Percentiles rank a stretch among this genome's conserved stretches.
Conservation (phyloP, 2,113 vertebrate genomes). For the Heptranchias perlo region DNA sequence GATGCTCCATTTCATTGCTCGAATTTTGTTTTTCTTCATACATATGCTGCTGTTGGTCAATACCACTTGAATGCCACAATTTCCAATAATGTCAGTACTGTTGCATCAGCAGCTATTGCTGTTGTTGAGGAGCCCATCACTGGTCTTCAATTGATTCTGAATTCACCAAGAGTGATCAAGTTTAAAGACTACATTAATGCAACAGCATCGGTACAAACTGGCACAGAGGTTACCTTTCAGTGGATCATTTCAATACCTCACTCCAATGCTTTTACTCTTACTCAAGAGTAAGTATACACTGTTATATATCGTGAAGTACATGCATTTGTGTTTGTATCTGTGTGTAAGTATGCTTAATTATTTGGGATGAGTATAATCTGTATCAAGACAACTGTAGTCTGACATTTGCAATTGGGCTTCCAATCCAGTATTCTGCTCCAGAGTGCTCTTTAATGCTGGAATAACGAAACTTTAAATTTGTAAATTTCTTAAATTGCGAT, state of each 20-base stretch:
- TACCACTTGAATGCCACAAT: neutral
- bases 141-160: neutral
- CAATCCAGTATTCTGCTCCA: neutral
- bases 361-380: neutral
- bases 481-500: neutral
- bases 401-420: neutral
- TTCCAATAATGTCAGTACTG: neutral
- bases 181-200: neutral
- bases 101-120: neutral
- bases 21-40: constrained; percentile 26
- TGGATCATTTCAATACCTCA: neutral
- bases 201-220: neutral
- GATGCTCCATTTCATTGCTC: neutral
- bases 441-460: neutral
- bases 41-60: neutral
- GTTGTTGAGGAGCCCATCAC: neutral
- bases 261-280: neutral
- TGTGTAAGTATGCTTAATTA: neutral
- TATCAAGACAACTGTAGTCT: neutral
- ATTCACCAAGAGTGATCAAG: constrained; percentile 31
- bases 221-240: constrained; percentile 15
- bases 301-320: neutral
- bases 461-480: neutral
- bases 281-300: constrained; percentile 39
- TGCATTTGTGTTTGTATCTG: too few relatives aligned